Base-by-base conservation (phyloP, 2,797 vertebrate genomes). In the Dermochelys coriacea region DNA sequence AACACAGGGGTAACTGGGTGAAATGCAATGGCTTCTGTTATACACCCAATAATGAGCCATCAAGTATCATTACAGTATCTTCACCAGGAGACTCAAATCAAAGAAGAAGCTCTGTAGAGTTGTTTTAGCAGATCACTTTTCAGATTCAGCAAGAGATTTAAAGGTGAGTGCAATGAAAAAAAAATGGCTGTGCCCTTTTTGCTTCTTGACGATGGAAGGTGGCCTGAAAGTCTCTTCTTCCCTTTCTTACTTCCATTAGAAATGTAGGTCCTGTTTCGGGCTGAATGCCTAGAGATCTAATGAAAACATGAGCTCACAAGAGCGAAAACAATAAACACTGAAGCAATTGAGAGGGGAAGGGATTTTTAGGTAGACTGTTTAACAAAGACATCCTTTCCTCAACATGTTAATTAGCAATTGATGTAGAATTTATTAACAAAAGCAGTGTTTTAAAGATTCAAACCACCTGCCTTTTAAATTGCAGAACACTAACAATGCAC, bases 401-500 rank as follows among this genome's bases (percentile, higher is more conserved):
- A 50, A 12, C 8, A 14, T 61, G 9, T n/a, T 41, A 21, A 41
- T 41, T 71, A 25, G n/a, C 10, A 37, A 71, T 71, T 71, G 37
- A 25, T 71, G n/a, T 41, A 71, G 11, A 71, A 71, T 71, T 41
- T n/a, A 34, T 37, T 37, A 68, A 68, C n/a, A 37, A 68, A 37
- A 68, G 10, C 9, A 12, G 19, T 37, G 18, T 27, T 41, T 47
- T 47, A 29, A 75, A 47, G 41, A 6, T 27, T 3, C 45, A 12
- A 8, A 37, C 49, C 3, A 34, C 1, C 5, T 0, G 1, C 59
- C 64, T 27, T 49, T 93, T 61, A n/a, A 50, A 77, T 29, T 75
- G 21, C 8, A 27, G 0, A 59, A 19, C 75, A 3, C 5, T 9
- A 31, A 14, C 54, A 41, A 12, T 71, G 68, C 1, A 0, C 4